Conservation (phyloP, 2,888 invertebrate species). For the Biston betularia region DNA sequence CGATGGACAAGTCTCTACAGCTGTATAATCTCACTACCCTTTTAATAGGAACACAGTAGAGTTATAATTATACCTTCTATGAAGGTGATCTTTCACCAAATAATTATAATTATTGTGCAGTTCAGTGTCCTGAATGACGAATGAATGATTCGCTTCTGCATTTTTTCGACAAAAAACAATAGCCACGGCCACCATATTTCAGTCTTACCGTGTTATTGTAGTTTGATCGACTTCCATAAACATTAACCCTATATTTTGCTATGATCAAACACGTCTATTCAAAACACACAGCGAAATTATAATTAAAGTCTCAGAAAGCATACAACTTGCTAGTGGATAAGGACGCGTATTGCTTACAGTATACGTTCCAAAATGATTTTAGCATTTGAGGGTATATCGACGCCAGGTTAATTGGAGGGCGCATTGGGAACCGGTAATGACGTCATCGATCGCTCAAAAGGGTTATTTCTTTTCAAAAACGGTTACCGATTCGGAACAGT, state of each 20-base stretch:
- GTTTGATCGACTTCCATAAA: background rate
- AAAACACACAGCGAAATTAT: slow-evolving; percentile 21
- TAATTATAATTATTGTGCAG: no score
- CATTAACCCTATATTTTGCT: background rate
- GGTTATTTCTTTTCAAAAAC: slow-evolving; percentile 33
- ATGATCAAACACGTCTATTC: slow-evolving; percentile 18
- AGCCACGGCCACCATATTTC: no score
- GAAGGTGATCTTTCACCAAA: no score
- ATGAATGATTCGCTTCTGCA: no score
- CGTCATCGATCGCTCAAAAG: slow-evolving; percentile 49
- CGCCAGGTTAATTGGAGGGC: slow-evolving; percentile 46
- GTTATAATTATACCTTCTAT: no score
- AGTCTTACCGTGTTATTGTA: background rate
- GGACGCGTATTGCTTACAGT: background rate
- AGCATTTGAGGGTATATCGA: slow-evolving; percentile 18
- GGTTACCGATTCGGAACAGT: slow-evolving; percentile 6
- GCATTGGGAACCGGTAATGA: slow-evolving; percentile 46
- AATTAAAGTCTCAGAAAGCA: slow-evolving; percentile 30
- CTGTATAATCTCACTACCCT: no score
- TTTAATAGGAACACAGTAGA: no score
- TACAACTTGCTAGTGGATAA: slow-evolving; percentile 4
- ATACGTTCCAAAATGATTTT: slow-evolving; percentile 7
- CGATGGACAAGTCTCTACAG: no score
- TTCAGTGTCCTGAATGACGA: no score
- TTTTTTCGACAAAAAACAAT: no score